Evolutionary conservation across 1,140 invertebrate genomes (phyloP).

Genomic region (Dermatophagoides farinae): DNA sequence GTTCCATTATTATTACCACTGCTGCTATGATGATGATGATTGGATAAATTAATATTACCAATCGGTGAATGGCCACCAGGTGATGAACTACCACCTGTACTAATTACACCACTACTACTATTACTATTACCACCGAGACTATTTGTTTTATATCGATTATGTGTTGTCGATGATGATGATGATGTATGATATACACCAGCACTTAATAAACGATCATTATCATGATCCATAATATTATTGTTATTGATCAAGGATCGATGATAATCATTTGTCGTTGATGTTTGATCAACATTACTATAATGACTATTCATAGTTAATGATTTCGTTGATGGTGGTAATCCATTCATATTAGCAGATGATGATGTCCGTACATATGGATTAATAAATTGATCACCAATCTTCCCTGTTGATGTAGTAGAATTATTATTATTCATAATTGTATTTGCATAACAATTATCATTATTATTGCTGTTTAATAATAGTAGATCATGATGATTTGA

Average conservation of each 20-base stretch:
- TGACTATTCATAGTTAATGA: neutral
- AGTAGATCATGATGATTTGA: neutral
- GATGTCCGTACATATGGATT: constrained; percentile 4
- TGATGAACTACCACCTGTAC: constrained; percentile 5
- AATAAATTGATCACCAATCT: neutral
- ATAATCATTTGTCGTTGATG: neutral
- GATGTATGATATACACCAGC: constrained; percentile 3
- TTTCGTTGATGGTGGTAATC: neutral
- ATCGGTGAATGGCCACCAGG: neutral
- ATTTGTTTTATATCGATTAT: constrained; percentile 4
- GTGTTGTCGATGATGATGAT: neutral
- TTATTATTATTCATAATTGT: neutral
- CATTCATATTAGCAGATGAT: neutral
- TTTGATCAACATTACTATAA: neutral
- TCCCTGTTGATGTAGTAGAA: too few relatives aligned
- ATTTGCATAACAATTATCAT: neutral
- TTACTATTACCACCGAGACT: constrained; percentile 3
- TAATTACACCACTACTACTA: constrained; percentile 4
- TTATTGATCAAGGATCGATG: neutral
- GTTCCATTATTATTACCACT: neutral
- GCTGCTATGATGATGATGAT: neutral
- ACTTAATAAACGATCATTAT: constrained; percentile 1
- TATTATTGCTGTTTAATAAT: neutral
- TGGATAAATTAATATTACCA: neutral
- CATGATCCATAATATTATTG: neutral